Conservation (phyloP, 2,113 vertebrate species). For the Silurus meridionalis region DNA sequence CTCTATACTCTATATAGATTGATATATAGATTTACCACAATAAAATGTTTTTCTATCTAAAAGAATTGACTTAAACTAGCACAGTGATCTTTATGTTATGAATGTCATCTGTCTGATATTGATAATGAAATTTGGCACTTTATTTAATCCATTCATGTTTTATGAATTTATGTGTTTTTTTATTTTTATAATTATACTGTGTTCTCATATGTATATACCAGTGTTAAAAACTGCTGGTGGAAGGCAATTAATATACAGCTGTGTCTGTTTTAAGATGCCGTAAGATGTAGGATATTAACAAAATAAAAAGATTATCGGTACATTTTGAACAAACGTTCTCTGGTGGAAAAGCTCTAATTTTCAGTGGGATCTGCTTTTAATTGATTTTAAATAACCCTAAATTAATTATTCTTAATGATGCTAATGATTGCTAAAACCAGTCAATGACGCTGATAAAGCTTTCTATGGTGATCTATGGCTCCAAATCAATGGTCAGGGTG, state of each 20-base stretch:
- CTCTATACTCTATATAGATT: not conserved
- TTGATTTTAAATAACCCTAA: constrained; percentile 30
- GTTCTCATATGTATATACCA: not conserved
- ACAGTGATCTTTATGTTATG: not conserved
- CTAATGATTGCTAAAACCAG: constrained; percentile 35
- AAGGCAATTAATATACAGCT: not conserved
- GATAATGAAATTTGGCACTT: not conserved
- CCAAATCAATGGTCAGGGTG: not conserved
- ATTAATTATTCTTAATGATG: constrained; percentile 37
- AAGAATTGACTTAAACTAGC: constrained; percentile 16
- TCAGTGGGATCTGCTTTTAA: constrained; percentile 7
- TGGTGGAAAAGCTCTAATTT: not conserved
- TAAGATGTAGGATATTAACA: not conserved
- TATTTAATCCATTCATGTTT: constrained; percentile 16
- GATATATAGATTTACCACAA: not conserved
- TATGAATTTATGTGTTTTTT: not conserved
- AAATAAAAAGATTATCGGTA: not conserved
- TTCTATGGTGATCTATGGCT: not conserved
- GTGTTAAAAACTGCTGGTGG: not conserved
- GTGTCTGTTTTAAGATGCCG: not conserved
- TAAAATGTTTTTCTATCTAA: not conserved
- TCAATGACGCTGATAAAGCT: constrained; percentile 17
- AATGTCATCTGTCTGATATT: constrained; percentile 23
- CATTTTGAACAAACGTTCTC: not conserved
- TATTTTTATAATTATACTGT: not conserved